Base-by-base conservation (phyloP, 2,888 invertebrate genomes). In the Iselma pallidipennis region DNA sequence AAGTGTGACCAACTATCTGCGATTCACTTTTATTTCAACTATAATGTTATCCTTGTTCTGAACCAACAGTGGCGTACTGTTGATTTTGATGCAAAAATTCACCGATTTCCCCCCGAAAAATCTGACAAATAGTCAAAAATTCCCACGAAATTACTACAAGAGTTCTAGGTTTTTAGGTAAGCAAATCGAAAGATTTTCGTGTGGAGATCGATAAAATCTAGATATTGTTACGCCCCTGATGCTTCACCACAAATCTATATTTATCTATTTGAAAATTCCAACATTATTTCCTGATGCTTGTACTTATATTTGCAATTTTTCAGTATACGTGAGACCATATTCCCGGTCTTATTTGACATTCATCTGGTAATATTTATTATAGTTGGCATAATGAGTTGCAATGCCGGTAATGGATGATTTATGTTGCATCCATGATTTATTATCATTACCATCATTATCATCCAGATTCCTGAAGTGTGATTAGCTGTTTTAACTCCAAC, bases 1-100 rank as follows among this genome's bases (percentile, higher is more conserved):
- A 69, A 72, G 68, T 73, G 73, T 71, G 69, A 73, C 73, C 69
- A 65, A 65, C 65, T 63, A 63, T 63, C 58, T 23, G 55, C 63
- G 57, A 63, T 59, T 63, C 63, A 63, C 63, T 63, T 63, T 63
- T 63, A 63, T 59, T 42, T 57, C 59, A 63, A 63, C 63, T 57
- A 59, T 59, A 57, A 59, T 29, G 31, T 51, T 50, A 45, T 59
- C 63, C 37, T 63, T 59, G 59, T 62, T 58, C 12, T 55, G 55
- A 56, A 28, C 14, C 57, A 51, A 60, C 51, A 31, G 48, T 37
- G 58, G 45, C 52, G 56, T 42, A 55, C 54, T 45, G 54, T 21
- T n/a, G 50, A 56, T 5, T n/a, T 33, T 33, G 4, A 33, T 5
- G n/a, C 4, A 14, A 14, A 7, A n/a, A n/a, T n/a, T n/a, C n/a